Conservation (phyloP, 2,888 invertebrate genomes). For the Tiliacea aurago region DNA sequence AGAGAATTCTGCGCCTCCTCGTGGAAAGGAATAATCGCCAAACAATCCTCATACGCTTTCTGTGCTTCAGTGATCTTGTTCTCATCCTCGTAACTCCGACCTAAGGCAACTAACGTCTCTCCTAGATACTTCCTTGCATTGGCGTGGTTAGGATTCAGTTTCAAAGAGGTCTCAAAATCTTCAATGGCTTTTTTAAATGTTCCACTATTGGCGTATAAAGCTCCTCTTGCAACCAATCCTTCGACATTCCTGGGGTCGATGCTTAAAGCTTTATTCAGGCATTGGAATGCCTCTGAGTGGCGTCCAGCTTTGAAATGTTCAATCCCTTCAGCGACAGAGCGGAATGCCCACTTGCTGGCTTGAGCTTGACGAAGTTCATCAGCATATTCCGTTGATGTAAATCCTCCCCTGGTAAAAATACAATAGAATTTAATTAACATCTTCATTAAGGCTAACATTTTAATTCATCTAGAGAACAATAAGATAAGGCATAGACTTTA, state of each 20-base stretch:
- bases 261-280: slow-evolving; percentile 97
- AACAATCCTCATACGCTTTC: slow-evolving; percentile 95
- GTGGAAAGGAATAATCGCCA: slow-evolving; percentile 95
- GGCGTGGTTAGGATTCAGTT: slow-evolving; percentile 96
- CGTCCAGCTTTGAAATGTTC: slow-evolving; percentile 98
- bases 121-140: slow-evolving; percentile 98
- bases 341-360: slow-evolving; percentile 98
- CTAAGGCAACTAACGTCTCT: slow-evolving; percentile 97
- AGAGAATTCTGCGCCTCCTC: slow-evolving; percentile 96
- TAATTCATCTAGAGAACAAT: background rate
- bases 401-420: slow-evolving; percentile 91
- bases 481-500: background rate
- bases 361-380: slow-evolving; percentile 96
- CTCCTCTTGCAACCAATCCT: slow-evolving; percentile 97
- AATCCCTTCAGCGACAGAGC: slow-evolving; percentile 98
- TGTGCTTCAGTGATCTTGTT: slow-evolving; percentile 96
- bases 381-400: slow-evolving; percentile 95
- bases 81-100: slow-evolving; percentile 96
- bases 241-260: slow-evolving; percentile 98
- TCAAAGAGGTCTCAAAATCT: slow-evolving; percentile 97
- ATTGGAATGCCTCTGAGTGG: slow-evolving; percentile 98
- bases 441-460: background rate
- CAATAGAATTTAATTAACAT: background rate
- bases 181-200: slow-evolving; percentile 98
- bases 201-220: slow-evolving; percentile 97